Evolutionary conservation across 2,113 vertebrate genomes (phyloP).

Genomic region (Hiodon tergisus): DNA sequence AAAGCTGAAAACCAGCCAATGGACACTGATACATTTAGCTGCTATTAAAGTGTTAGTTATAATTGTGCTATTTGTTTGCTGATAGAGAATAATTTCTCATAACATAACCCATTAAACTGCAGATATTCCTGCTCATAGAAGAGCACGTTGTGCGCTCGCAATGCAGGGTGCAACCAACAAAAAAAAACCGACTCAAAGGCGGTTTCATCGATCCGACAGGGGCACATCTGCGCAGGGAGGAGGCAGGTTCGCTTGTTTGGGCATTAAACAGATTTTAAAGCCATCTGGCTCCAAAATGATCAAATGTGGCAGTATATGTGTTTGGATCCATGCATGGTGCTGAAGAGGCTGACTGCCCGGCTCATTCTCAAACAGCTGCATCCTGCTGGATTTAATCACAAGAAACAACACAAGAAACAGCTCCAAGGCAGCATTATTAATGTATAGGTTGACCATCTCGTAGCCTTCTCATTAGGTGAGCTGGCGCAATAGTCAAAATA

Average conservation of each 20-base stretch:
- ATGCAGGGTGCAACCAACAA: neutral
- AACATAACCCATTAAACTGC: neutral
- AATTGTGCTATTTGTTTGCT: no score
- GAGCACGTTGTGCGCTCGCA: neutral
- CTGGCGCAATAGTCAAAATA: no score
- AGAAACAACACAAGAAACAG: neutral
- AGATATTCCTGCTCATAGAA: neutral
- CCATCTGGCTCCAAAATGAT: neutral
- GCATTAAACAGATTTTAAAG: neutral
- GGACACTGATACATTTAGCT: no score
- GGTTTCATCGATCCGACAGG: neutral
- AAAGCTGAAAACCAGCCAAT: no score
- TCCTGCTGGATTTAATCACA: neutral
- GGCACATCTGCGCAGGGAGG: slow-evolving; percentile 2
- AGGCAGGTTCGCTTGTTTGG: neutral
- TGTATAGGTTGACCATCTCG: neutral
- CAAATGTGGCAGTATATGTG: neutral
- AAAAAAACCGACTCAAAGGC: no score
- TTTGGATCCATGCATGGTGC: neutral
- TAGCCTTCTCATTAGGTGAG: neutral
- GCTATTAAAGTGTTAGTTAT: no score
- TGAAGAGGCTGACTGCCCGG: no score
- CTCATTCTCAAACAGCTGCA: neutral
- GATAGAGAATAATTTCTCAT: no score
- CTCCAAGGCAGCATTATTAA: neutral